Conservation (phyloP, 1,140 invertebrate genomes). For the Chymomyza costata region DNA sequence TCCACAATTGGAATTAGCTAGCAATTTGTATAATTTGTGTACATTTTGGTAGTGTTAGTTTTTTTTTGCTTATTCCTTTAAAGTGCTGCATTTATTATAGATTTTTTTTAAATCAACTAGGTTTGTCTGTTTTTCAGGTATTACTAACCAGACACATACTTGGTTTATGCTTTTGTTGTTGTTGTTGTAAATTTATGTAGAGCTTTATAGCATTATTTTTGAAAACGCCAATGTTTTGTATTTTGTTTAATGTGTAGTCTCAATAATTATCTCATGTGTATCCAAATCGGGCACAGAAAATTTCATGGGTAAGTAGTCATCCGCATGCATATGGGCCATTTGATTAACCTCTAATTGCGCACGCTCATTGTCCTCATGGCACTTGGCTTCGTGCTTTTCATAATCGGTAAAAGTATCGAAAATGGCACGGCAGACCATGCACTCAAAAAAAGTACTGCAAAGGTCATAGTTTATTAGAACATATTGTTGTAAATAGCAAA, state of each 20-base stretch:
- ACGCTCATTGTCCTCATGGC: conserved; percentile 62
- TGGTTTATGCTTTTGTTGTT: conserved; percentile 1
- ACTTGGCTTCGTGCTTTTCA: conserved; percentile 64
- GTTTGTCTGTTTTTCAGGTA: conserved; percentile 49
- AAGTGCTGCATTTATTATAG: conserved; percentile 57
- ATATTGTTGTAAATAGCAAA: conserved; percentile 1
- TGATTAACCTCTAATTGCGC: conserved; percentile 61
- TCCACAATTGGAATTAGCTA: no score
- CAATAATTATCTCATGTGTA: conserved; percentile 71
- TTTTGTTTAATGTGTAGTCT: conserved; percentile 59
- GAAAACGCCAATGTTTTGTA: not conserved
- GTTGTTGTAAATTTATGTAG: conserved; percentile 18
- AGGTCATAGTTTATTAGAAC: not conserved
- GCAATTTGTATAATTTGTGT: no score
- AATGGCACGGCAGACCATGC: conserved; percentile 68
- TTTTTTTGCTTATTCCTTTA: no score
- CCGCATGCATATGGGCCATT: conserved; percentile 58
- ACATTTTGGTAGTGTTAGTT: no score
- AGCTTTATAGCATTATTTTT: conserved; percentile 37
- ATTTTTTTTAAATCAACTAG: conserved; percentile 54
- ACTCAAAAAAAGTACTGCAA: conserved; percentile 64
- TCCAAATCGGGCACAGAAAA: conserved; percentile 68
- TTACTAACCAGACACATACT: conserved; percentile 14
- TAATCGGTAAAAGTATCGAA: conserved; percentile 69
- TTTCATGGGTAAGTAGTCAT: conserved; percentile 70